Percentiles rank a stretch among this genome's conserved stretches.
These are phyloP conservation scores for Cantharis flavilabris DNA, from an alignment of 2,888 invertebrate genomes.

Conservation along the genomic window DNA sequence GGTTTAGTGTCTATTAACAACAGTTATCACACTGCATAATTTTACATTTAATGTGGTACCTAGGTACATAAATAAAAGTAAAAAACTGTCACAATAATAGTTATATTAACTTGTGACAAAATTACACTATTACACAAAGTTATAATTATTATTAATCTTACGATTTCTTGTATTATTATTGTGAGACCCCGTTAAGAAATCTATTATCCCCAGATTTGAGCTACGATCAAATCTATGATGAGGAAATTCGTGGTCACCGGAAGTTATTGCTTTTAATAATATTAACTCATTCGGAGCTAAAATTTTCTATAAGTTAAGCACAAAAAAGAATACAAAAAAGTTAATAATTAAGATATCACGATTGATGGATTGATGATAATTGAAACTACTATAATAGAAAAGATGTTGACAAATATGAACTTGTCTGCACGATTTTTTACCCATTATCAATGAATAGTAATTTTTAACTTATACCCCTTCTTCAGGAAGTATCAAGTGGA, in stretches of 20 bases:
- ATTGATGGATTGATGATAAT: not conserved
- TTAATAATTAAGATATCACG: not conserved
- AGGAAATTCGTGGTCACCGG: no score
- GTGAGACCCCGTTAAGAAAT: not conserved
- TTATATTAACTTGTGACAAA: not conserved
- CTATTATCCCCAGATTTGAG: not conserved
- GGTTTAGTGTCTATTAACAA: not conserved
- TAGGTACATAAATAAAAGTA: not conserved
- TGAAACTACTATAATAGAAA: not conserved
- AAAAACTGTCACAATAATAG: not conserved
- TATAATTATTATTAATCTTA: not conserved
- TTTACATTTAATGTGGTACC: not conserved
- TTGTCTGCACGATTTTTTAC: not conserved
- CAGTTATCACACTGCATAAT: not conserved
- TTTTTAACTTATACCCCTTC: not conserved
- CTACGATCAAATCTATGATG: not conserved
- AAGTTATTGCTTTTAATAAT: no score
- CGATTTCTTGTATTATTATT: not conserved
- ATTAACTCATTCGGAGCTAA: no score
- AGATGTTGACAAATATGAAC: not conserved
- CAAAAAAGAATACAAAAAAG: no score
- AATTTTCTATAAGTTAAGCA: no score
- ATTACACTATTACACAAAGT: not conserved
- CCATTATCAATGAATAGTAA: not conserved
- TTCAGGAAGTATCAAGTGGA: conserved; percentile 26